Conservation (phyloP, 2,113 vertebrate genomes). For the Dasyurus viverrinus region DNA sequence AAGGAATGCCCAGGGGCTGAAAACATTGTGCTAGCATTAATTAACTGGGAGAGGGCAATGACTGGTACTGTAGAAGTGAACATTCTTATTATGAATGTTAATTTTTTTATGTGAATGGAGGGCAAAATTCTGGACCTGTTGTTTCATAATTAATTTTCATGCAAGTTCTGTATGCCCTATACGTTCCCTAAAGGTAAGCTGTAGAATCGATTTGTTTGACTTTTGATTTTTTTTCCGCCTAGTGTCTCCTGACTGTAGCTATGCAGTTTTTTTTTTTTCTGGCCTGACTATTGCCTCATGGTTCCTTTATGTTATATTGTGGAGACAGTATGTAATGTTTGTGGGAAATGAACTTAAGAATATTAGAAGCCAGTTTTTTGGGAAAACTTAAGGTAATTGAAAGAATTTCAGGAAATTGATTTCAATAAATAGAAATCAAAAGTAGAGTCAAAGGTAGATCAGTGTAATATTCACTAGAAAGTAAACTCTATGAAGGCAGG, state of each 20-base stretch:
- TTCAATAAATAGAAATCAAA: slow-evolving; percentile 40
- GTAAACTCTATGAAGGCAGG: background rate
- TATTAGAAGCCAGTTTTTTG: background rate
- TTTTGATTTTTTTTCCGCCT: slow-evolving; percentile 27
- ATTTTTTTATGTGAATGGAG: slow-evolving; percentile 62
- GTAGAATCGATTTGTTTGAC: slow-evolving; percentile 42
- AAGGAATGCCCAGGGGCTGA: slow-evolving; percentile 58
- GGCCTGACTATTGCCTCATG: slow-evolving; percentile 23
- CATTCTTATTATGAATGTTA: slow-evolving; percentile 19
- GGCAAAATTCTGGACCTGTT: slow-evolving; percentile 54
- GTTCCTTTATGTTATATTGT: background rate
- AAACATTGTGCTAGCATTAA: slow-evolving; percentile 60
- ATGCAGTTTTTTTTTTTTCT: slow-evolving; percentile 11
- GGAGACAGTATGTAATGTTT: background rate
- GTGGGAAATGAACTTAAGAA: slow-evolving; percentile 37
- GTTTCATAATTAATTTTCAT: slow-evolving; percentile 69
- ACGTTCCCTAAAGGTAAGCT: background rate
- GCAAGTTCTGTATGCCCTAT: slow-evolving; percentile 52
- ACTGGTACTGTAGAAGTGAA: slow-evolving; percentile 37
- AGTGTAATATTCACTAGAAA: background rate
- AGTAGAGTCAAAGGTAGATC: background rate
- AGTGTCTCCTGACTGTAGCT: background rate
- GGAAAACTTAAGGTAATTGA: slow-evolving; percentile 24
- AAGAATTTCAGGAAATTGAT: slow-evolving; percentile 31
- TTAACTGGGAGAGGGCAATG: slow-evolving; percentile 56